Evolutionary conservation across 1,140 invertebrate genomes (phyloP).

Genomic region (Paraescarpia echinospica): DNA sequence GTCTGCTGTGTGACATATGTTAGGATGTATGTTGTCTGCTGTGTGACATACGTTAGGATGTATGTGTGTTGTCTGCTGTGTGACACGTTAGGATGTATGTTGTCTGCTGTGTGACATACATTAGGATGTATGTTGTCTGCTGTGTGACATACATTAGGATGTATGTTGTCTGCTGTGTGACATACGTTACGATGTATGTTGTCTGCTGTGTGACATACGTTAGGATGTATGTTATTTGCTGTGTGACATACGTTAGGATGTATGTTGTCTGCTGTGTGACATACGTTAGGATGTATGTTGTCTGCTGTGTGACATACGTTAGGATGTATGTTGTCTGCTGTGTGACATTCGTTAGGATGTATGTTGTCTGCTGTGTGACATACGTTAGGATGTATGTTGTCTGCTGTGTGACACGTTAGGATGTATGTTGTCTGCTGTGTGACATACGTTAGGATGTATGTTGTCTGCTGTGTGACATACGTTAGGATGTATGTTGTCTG

Average conservation of each 20-base stretch:
- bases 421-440: background rate
- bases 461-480: slow-evolving; percentile 26
- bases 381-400: background rate
- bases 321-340: background rate
- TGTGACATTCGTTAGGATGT: background rate
- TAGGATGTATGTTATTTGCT: background rate
- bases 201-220: too few relatives aligned
- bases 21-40: background rate
- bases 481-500: background rate
- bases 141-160: slow-evolving; percentile 9
- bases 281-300: background rate
- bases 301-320: too few relatives aligned
- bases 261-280: slow-evolving; percentile 21
- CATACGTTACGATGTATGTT: background rate
- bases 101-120: too few relatives aligned
- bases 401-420: too few relatives aligned
- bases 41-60: background rate
- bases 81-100: too few relatives aligned
- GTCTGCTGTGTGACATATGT: too few relatives aligned
- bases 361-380: slow-evolving; percentile 22
- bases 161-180: slow-evolving; percentile 20
- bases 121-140: background rate
- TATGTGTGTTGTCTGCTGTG: slow-evolving; percentile 21
- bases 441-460: slow-evolving; percentile 2
- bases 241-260: background rate